Evolutionary conservation across 64 coral and sea anemone species (phyloP).

Genomic region (Montipora efflorescens): DNA sequence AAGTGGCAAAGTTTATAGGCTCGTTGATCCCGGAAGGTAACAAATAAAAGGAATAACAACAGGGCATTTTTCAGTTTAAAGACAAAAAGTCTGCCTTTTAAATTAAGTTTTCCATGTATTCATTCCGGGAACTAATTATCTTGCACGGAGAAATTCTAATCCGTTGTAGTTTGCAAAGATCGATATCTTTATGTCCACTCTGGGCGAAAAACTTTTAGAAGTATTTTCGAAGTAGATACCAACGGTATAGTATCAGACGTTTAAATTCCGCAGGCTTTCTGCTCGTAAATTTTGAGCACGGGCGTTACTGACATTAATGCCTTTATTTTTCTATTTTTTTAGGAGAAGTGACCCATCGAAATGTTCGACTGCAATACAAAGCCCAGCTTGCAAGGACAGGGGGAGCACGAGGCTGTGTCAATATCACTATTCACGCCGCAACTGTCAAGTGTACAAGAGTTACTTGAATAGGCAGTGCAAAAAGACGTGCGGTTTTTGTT

Average conservation of each 20-base stretch:
- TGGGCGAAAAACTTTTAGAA: too few relatives aligned
- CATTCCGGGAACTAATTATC: too few relatives aligned
- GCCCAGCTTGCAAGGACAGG: neutral
- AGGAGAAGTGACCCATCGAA: constrained; percentile 25
- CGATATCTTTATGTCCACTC: too few relatives aligned
- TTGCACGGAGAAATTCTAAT: too few relatives aligned
- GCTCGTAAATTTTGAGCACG: too few relatives aligned
- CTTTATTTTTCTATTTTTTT: neutral
- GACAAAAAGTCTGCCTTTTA: too few relatives aligned
- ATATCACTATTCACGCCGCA: neutral
- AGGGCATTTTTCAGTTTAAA: neutral
- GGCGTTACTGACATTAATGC: too few relatives aligned
- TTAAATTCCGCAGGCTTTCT: too few relatives aligned
- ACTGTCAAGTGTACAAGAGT: neutral
- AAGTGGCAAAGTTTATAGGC: constrained; percentile 74
- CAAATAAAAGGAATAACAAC: neutral
- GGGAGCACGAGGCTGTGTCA: neutral
- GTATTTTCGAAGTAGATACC: too few relatives aligned
- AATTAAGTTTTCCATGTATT: too few relatives aligned
- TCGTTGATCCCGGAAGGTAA: constrained; percentile 91
- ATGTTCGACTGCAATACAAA: neutral
- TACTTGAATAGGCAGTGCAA: constrained; percentile 9
- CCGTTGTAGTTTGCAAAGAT: too few relatives aligned
- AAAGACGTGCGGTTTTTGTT: constrained; percentile 40
- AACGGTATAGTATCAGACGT: too few relatives aligned